Base-by-base conservation (phyloP, 2,888 invertebrate species). In the Acleris cristana region DNA sequence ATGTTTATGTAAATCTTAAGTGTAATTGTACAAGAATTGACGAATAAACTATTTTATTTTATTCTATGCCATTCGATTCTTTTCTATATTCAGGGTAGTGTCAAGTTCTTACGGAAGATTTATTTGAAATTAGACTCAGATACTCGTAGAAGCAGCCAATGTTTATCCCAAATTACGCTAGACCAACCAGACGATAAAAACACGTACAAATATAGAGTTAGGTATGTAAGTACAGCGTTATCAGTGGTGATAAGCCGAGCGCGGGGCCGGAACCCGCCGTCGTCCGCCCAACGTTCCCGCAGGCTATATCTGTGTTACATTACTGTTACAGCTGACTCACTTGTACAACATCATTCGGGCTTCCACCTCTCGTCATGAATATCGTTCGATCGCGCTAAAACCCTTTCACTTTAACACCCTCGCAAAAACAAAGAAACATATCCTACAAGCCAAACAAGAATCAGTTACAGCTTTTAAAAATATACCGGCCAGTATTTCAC, bases 211-310 rank as follows among this genome's bases (percentile, higher is more conserved):
- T 52, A 48, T n/a, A 61, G 49, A 69, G 44, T 58, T 76, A 76
- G 75, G 73, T 75, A 77, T 78, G 69, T 71, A 34, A 59, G 71
- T 52, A 30, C 74, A 14, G 83, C 78, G 86, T 87, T 90, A 91
- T 91, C 90, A 84, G 73, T 73, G 76, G 77, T 85, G 91, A 91
- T 91, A 91, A 90, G 89, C 85, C 78, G 75, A 71, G 74, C 72
- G 74, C 72, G 72, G 84, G 86, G 86, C 72, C 73, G 72, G 88
- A 87, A 86, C 79, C 80, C 79, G 76, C 76, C 73, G 78, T 77
- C 77, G 78, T 82, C 83, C 79, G 74, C 77, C 80, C 64, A 75
- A 76, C 82, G 81, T 73, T 74, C 80, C 81, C 83, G 77, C 76
- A 74, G 83, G 84, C 83, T 80, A 81, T 87, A 84, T 81, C 82